Evolutionary conservation across 2,888 invertebrate species (phyloP), one percentile per base, ranked within the genome.

Genomic region (Epistrophe grossulariae): DNA sequence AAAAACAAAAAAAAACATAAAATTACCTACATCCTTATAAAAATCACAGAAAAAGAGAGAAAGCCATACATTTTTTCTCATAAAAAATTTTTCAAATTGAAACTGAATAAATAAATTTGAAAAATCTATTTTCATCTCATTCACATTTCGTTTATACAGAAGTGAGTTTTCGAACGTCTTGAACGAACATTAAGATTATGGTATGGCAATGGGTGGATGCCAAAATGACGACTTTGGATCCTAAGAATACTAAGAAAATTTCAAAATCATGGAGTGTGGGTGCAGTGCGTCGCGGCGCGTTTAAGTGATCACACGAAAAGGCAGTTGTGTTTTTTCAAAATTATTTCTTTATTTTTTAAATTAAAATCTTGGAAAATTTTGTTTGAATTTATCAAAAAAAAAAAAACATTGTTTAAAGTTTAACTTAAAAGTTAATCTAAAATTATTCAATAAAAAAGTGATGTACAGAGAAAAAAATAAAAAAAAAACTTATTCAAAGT

Each of bases 221-320:
- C 81, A 88, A 85, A 85, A 85, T 85, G 81, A 88, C 78, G 85
- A 87, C 87, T 88, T 79, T 76, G 50, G 76, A 81, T 88, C 76
- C 78, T 80, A 74, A 79, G 79, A 88, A 88, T 80, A 85, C 72
- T 78, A 81, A 52, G 88, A 68, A 82, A 84, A 84, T 88, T 89
- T 90, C 89, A 79, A 88, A 90, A 84, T 89, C 89, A 91, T 91
- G 91, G 92, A 92, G 92, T 92, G 93, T 93, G 92, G 92, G 92
- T 92, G 92, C 92, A 92, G 92, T 92, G 91, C 90, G 91, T 91
- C 91, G 92, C 91, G 91, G 88, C 91, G 92, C 92, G 92, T 88
- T 87, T 81, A 80, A 88, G 82, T 76, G 87, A 87, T 71, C 87
- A 79, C 83, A 87, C 60, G 66, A 59, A 74, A 45, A 17, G 9